These are phyloP conservation scores for Remorina albescens DNA, from an alignment of 2,797 vertebrate species.

Conservation along the genomic window DNA sequence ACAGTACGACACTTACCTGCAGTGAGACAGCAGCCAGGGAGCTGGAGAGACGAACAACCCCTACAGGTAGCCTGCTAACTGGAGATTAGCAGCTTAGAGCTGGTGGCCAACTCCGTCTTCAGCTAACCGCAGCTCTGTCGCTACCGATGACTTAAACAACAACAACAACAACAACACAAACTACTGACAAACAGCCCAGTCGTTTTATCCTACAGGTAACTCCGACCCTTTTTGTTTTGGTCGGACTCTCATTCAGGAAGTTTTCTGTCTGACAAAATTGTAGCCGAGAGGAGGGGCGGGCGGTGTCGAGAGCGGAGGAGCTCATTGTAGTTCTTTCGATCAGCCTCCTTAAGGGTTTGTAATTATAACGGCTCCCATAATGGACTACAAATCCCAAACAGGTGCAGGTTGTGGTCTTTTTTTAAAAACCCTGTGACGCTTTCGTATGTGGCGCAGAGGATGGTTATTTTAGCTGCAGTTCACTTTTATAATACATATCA, in stretches of 20 bases:
- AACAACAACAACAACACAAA: background rate
- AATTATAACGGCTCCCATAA: fast-evolving
- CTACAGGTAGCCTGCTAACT: slow-evolving; percentile 35
- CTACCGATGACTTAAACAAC: background rate
- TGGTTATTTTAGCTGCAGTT: background rate
- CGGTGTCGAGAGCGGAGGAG: slow-evolving; percentile 24
- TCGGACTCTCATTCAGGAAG: slow-evolving; percentile 67
- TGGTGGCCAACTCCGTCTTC: slow-evolving; percentile 44
- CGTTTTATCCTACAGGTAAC: background rate
- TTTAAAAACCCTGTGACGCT: slow-evolving; percentile 7
- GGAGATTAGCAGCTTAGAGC: slow-evolving; percentile 54
- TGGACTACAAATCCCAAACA: slow-evolving; percentile 72
- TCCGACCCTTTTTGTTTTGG: slow-evolving; percentile 32
- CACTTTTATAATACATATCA: background rate
- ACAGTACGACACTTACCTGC: background rate
- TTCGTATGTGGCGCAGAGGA: background rate
- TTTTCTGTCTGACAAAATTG: slow-evolving; percentile 57
- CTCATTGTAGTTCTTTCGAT: slow-evolving; percentile 69
- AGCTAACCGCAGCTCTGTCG: slow-evolving; percentile 7
- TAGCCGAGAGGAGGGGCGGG: slow-evolving; percentile 40
- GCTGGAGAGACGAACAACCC: background rate
- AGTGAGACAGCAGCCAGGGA: background rate
- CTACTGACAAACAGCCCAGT: no score
- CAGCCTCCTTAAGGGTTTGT: background rate
- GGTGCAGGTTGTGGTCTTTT: background rate